Conservation (phyloP, 2,888 invertebrate species). For the Thumatha senex region DNA sequence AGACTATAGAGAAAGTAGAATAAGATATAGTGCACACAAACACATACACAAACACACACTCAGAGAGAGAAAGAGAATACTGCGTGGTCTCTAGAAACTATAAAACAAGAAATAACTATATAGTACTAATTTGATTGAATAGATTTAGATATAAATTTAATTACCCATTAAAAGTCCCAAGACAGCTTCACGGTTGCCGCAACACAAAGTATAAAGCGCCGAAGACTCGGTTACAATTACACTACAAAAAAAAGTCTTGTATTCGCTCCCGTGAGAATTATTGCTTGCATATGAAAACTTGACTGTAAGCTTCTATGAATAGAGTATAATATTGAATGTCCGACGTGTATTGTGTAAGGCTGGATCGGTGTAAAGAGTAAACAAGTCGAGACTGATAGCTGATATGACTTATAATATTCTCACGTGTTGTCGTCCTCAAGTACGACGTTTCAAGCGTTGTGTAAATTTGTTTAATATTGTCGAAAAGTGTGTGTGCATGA, state of each 20-base stretch:
- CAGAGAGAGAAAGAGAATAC: too few species aligned
- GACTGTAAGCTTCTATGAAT: background rate
- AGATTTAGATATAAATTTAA: background rate
- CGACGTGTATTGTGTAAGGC: slow-evolving; percentile 1
- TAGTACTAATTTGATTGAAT: background rate
- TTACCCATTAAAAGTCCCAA: background rate
- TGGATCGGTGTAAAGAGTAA: slow-evolving; percentile 1
- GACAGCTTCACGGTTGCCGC: slow-evolving; percentile 14
- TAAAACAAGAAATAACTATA: too few species aligned
- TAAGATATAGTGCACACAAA: too few species aligned
- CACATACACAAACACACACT: too few species aligned
- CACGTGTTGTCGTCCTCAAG: background rate
- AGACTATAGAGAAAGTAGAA: too few species aligned
- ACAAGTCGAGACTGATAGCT: slow-evolving; percentile 2
- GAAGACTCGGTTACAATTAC: slow-evolving; percentile 34
- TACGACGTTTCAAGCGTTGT: too few species aligned
- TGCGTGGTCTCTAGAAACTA: too few species aligned
- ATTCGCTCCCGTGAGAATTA: slow-evolving; percentile 23
- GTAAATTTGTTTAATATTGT: too few species aligned
- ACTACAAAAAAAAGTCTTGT: slow-evolving; percentile 16
- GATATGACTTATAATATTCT: slow-evolving; percentile 1
- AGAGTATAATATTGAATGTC: slow-evolving; percentile 8
- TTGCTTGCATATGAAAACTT: background rate
- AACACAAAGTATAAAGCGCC: slow-evolving; percentile 9
- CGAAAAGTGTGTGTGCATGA: too few species aligned